A percentile compares a stretch with the other conserved stretches of the same genome.
These are phyloP conservation scores for Parapristionchus giblindavisi DNA, from an alignment of 2,888 invertebrate genomes.

Conservation along the genomic window DNA sequence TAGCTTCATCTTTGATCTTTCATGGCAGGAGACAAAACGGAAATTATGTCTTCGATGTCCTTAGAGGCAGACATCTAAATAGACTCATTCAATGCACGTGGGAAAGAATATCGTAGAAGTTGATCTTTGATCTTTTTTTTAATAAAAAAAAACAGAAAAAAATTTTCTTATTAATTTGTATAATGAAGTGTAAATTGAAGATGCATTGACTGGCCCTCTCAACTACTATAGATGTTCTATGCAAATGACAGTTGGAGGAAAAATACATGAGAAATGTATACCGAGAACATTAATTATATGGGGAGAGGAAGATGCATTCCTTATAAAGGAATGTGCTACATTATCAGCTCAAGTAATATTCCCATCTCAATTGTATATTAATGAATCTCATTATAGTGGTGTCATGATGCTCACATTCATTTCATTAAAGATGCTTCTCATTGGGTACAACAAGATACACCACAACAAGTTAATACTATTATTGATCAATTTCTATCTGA, in stretches of 20 bases:
- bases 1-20: too few relatives aligned
- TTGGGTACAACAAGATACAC: slow-evolving; percentile 80
- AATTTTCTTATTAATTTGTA: neutral
- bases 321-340: slow-evolving; percentile 76
- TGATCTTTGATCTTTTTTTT: too few relatives aligned
- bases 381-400: slow-evolving; percentile 11
- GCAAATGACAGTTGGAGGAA: slow-evolving; percentile 62
- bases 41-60: too few relatives aligned
- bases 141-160: neutral
- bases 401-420: slow-evolving; percentile 74
- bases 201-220: slow-evolving; percentile 80
- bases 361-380: neutral
- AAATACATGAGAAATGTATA: neutral
- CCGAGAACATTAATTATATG: slow-evolving; percentile 71
- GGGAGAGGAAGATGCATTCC: slow-evolving; percentile 75
- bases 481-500: slow-evolving; percentile 1
- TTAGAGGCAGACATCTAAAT: too few relatives aligned
- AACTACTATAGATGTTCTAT: slow-evolving; percentile 77
- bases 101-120: too few relatives aligned
- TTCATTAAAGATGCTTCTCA: slow-evolving; percentile 78
- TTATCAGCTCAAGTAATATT: slow-evolving; percentile 75
- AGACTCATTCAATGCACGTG: too few relatives aligned
- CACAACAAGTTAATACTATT: slow-evolving; percentile 69
- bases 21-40: too few relatives aligned
- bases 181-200: slow-evolving; percentile 69